Evolutionary conservation across 2,797 vertebrate genomes (phyloP), one percentile per base, ranked within the genome.

Genomic region (Eupleurogrammus muticus): DNA sequence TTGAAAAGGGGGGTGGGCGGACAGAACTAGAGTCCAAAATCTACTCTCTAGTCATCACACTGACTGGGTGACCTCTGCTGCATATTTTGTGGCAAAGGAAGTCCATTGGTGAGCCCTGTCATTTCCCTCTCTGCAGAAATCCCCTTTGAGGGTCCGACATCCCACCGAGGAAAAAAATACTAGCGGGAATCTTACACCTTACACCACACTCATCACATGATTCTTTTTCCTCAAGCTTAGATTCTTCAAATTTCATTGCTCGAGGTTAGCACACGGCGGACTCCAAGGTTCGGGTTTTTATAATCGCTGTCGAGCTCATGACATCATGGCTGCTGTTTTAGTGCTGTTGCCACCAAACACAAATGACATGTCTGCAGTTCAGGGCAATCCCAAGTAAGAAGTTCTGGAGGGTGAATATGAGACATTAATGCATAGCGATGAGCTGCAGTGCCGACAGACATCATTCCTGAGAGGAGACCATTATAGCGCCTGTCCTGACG

Each of bases 161-260:
- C 51, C n/a, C 20, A 34, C 56, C 12, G 58, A 59, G 44, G 35
- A 50, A 32, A 50, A 32, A 66, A 77, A 68, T 62, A 77, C 61
- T 75, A 71, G 44, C 2, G 57, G 77, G 80, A 79, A 81, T 81
- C 59, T 72, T 51, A 78, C 71, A 75, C 73, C 80, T 3, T 6
- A 56, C 63, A 69, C 51, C 17, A 17, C 68, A 80, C 75, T 87
- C 83, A 75, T 76, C 50, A n/a, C 73, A 56, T 53, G 20, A 58
- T 77, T 63, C 59, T 70, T 67, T 50, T 17, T 10, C 3, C 34
- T 49, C 49, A 44, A 73, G 79, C 74, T 87, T 73, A 67, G 35
- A 82, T 84, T 87, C 68, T 83, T 66, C 69, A 69, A 77, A 68
- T 86, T 82, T 83, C 83, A 90, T 90, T 66, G 66, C 84, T 87